Percentiles rank a stretch among this genome's conserved stretches.
These are phyloP conservation scores for Drosophila sucinea DNA, from an alignment of 1,140 invertebrate species.

Conservation along the genomic window DNA sequence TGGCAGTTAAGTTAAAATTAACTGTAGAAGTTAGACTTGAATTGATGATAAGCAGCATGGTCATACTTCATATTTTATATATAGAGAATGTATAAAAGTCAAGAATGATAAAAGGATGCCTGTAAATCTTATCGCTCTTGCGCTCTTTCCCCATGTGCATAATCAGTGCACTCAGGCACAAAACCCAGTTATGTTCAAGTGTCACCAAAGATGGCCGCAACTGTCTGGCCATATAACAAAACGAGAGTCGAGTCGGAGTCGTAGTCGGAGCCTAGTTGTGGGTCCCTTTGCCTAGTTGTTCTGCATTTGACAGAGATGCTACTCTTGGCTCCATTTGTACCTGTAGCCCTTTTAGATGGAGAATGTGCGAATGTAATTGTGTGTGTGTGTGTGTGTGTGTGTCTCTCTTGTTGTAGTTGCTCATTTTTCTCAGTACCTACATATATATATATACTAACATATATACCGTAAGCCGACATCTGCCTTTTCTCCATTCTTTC, in stretches of 20 bases:
- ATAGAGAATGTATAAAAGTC: slow-evolving; percentile 2
- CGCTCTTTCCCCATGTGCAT: slow-evolving; percentile 45
- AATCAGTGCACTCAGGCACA: slow-evolving; percentile 62
- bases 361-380: slow-evolving; percentile 28
- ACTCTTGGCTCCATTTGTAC: slow-evolving; percentile 47
- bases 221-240: slow-evolving; percentile 59
- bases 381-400: slow-evolving; percentile 14
- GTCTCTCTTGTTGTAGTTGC: slow-evolving; percentile 42
- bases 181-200: slow-evolving; percentile 67
- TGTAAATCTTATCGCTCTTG: slow-evolving; percentile 57
- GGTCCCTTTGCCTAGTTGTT: slow-evolving; percentile 22
- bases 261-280: neutral
- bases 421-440: slow-evolving; percentile 41
- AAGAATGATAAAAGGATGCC: slow-evolving; percentile 26
- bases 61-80: too few species aligned
- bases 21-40: too few species aligned
- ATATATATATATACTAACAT: slow-evolving; percentile 9
- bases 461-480: slow-evolving; percentile 38
- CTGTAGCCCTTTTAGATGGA: slow-evolving; percentile 32
- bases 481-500: slow-evolving; percentile 49
- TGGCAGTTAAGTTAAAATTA: too few species aligned
- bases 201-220: slow-evolving; percentile 60
- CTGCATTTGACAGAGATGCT: slow-evolving; percentile 42
- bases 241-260: slow-evolving; percentile 39
- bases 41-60: too few species aligned